Evolutionary conservation across 2,113 vertebrate genomes (phyloP), one percentile per base, ranked within the genome.

Genomic region (Cyphomyrus discorhynchus): DNA sequence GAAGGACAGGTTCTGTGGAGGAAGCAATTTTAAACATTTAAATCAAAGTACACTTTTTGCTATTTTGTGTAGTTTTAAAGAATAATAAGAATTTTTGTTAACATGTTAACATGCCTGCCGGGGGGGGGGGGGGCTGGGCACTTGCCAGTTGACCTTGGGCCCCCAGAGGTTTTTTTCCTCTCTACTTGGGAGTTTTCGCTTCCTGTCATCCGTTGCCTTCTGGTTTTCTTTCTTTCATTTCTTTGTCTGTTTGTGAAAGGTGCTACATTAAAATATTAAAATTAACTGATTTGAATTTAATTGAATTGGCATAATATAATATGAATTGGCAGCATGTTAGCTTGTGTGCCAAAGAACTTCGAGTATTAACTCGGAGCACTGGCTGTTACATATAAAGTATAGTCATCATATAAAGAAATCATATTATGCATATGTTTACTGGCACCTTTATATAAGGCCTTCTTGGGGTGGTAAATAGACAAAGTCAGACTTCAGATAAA

Each of bases 11-110:
- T 92, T 93, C 87, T 66, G 46, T 70, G 85, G 13, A 47, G 21
- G 89, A 85, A 90, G 89, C 89, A 80, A 90, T 92, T 91, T 92
- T 92, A 77, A 77, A 39, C 31, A 90, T 58, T n/a, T 15, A 17
- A 13, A 89, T 47, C n/a, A 35, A 46, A 27, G 56, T 39, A 77
- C 31, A 31, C 17, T 3, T 53, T 35, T 52, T 17, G 27, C 10
- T 49, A 74, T 88, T n/a, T 42, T 70, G 62, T 50, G 31, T 49
- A 27, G 21, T 86, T 86, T 27, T 50, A 49, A 15, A 52, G 47
- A 49, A 6, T 53, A 86, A 46, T 17, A 86, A 15, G 11, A 86
- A 31, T 53, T 52, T 80, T 27, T n/a, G n/a, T n/a, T n/a, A n/a
- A n/a, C n/a, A 35, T 9, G 58, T 66, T 66, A 27, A 27, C 58